phyloP scores from a whole-genome alignment of 2,113 vertebrate genomes.

The Tragelaphus imberbis region DNA sequence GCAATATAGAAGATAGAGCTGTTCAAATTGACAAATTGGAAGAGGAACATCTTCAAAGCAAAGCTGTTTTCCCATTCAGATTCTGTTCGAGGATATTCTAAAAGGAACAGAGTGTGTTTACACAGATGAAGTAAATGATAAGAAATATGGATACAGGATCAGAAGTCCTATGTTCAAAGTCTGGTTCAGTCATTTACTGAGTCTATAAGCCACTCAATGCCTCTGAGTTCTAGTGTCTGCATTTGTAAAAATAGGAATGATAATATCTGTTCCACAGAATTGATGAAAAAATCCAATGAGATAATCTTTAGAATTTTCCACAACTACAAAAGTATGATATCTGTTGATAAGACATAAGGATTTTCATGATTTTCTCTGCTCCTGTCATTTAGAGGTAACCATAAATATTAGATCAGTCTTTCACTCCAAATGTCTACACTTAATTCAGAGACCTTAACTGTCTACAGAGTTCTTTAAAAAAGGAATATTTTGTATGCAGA shows the following conservation, averaged over 20 bases:
- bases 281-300: neutral
- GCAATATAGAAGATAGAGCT: constrained; percentile 99
- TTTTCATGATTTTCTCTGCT: neutral
- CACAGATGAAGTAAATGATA: neutral
- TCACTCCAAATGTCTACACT: neutral
- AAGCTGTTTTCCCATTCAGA: constrained; percentile 99
- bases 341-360: neutral
- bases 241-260: neutral
- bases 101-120: neutral
- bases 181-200: neutral
- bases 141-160: neutral
- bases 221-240: neutral
- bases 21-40: constrained; percentile 99
- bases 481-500: neutral
- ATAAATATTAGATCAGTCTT: neutral
- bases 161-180: neutral
- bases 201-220: neutral
- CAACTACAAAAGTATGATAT: neutral
- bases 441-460: neutral
- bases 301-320: neutral
- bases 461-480: neutral
- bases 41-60: constrained; percentile 98
- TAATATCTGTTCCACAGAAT: neutral
- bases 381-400: neutral
- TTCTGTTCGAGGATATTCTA: constrained; percentile 97